Evolutionary conservation across 2,113 vertebrate genomes (phyloP).

Genomic region (Tyrannus savana): DNA sequence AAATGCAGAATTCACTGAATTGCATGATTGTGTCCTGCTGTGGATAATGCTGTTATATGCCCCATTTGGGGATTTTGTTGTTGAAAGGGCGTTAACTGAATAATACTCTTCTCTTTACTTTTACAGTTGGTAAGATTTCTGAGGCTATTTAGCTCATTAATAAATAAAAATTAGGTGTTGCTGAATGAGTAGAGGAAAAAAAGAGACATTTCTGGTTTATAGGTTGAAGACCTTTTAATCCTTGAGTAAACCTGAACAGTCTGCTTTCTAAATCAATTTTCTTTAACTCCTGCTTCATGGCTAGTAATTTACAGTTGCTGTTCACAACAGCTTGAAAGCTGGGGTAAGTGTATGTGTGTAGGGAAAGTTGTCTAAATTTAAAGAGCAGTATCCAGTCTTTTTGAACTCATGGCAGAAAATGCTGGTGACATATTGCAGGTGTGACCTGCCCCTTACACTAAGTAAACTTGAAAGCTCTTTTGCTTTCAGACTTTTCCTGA

Average conservation of each 20-base stretch:
- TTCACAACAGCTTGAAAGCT: neutral
- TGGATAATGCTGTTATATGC: neutral
- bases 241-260: neutral
- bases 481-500: neutral
- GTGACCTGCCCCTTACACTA: neutral
- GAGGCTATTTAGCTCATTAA: neutral
- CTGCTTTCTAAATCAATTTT: neutral
- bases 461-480: neutral
- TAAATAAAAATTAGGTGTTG: neutral
- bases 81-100: neutral
- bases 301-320: neutral
- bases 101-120: neutral
- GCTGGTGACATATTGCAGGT: neutral
- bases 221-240: neutral
- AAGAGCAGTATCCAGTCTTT: neutral
- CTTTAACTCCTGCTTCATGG: neutral
- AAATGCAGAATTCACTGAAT: neutral
- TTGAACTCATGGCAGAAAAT: neutral
- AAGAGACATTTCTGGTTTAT: neutral
- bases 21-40: neutral
- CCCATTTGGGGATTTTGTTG: neutral
- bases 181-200: neutral
- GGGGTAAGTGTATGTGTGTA: neutral
- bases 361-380: neutral
- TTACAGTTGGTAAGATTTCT: neutral